These are phyloP conservation scores for Phrynocephalus vlangalii DNA, from an alignment of 2,797 vertebrate species.

Conservation along the genomic window DNA sequence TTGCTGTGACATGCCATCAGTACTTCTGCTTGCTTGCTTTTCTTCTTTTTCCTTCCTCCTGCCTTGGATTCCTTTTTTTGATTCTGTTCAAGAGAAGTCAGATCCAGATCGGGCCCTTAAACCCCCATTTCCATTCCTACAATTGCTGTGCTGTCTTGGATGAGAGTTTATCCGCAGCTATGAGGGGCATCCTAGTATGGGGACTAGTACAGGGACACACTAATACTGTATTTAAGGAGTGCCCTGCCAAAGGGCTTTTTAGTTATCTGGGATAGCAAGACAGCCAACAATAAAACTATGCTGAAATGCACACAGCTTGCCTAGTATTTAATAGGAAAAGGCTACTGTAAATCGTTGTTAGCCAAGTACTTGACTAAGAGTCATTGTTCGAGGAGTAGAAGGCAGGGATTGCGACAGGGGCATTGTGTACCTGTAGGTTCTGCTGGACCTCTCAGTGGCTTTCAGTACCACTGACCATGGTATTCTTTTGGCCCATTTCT, in stretches of 20 bases:
- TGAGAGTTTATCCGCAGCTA: background rate
- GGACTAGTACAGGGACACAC: background rate
- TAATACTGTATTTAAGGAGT: background rate
- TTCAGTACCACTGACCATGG: no score
- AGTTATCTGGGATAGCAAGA: background rate
- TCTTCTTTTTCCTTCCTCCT: background rate
- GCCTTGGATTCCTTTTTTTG: no score
- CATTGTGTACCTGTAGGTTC: no score
- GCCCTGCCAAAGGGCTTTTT: background rate
- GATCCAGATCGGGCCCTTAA: no score
- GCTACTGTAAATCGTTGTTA: background rate
- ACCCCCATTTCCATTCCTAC: no score
- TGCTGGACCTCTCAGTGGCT: no score
- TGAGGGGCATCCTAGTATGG: background rate
- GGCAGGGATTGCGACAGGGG: no score
- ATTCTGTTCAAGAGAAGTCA: background rate
- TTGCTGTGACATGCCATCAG: no score
- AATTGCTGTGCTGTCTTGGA: background rate
- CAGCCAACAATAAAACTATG: background rate
- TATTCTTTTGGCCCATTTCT: no score
- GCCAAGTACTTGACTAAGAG: background rate
- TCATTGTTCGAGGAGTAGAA: background rate
- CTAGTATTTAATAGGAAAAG: background rate
- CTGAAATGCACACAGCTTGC: background rate
- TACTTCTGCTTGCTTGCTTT: no score